Base-by-base conservation (phyloP, 2,797 vertebrate genomes). In the Sebastes paucispinis region DNA sequence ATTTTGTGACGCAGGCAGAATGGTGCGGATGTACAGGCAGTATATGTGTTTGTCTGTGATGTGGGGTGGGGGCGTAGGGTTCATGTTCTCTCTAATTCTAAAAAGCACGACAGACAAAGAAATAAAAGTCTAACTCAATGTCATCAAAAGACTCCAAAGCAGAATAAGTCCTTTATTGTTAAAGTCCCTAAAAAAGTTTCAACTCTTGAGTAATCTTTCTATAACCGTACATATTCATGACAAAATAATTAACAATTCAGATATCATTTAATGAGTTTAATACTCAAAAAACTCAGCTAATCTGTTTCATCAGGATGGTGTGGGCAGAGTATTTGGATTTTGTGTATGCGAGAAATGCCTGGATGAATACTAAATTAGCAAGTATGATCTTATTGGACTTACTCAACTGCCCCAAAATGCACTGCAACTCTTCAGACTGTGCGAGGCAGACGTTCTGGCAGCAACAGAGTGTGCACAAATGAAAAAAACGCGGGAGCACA, bases 1-100 rank as follows among this genome's bases (percentile, higher is more conserved):
- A 73, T 72, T 81, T 83, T 88, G 71, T 64, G 77, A 85, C 50
- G 78, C 69, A 82, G 75, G 31, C 58, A 55, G 11, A 50, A 54
- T 57, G 47, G 9, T 57, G 32, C 39, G 54, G 57, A 58, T 63
- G 47, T 39, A 55, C 25, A 20, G 65, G 34, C 18, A 8, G 36
- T 39, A 52, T 27, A 12, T 25, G 7, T 34, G 34, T 57, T 2
- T 27, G 1, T 54, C 8, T 22, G 3, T 71, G 24, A 20, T 50
- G 27, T 32, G 31, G 16, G 12, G 4, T 32, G 6, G 27, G 14
- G 29, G 4, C 39, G 72, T 6, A 4, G n/a, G 20, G 32, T 67
- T 60, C 55, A 16, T 34, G 34, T 29, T 31, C 12, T 6, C 3
- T 24, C 2, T 2, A 62, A 47, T 18, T 12, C 13, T 58, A 8